A percentile compares a stretch with the other conserved stretches of the same genome.
Evolutionary conservation across 2,797 vertebrate species (phyloP).

Genomic region (Yasuhikotakia modesta): DNA sequence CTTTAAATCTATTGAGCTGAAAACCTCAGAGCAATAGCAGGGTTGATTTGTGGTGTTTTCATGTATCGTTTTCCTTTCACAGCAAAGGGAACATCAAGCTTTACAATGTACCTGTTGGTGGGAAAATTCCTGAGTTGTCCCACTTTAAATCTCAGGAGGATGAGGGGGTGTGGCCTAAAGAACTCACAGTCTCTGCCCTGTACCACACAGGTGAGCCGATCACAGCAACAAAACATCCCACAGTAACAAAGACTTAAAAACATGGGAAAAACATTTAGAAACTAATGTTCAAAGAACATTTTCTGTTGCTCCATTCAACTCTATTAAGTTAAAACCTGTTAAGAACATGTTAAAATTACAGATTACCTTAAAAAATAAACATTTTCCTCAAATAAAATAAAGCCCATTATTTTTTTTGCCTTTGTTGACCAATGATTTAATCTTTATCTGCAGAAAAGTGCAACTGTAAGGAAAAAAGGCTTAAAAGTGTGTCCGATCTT

Average conservation of each 20-base stretch:
- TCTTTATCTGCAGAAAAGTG: conserved; percentile 81
- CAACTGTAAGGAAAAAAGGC: conserved; percentile 85
- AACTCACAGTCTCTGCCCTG: conserved; percentile 84
- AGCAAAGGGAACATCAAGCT: conserved; percentile 77
- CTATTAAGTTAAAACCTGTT: background rate
- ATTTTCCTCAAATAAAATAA: background rate
- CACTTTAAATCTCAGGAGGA: conserved; percentile 74
- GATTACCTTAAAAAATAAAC: background rate
- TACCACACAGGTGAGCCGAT: conserved; percentile 80
- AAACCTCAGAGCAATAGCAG: background rate
- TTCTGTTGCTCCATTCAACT: background rate
- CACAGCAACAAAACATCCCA: conserved; percentile 1
- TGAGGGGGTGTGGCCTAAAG: conserved; percentile 77
- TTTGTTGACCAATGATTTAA: too few species aligned
- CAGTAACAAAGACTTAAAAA: background rate
- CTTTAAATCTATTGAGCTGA: background rate
- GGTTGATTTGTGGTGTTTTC: background rate
- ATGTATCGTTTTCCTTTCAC: conserved; percentile 35
- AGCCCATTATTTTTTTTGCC: background rate
- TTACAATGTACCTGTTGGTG: conserved; percentile 82
- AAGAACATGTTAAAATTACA: background rate
- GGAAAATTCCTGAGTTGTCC: conserved; percentile 80
- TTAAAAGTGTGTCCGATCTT: conserved; percentile 80
- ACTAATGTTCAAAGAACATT: background rate
- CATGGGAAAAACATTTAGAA: background rate